Conservation (phyloP, 2,113 vertebrate genomes). For the Junco hyemalis region DNA sequence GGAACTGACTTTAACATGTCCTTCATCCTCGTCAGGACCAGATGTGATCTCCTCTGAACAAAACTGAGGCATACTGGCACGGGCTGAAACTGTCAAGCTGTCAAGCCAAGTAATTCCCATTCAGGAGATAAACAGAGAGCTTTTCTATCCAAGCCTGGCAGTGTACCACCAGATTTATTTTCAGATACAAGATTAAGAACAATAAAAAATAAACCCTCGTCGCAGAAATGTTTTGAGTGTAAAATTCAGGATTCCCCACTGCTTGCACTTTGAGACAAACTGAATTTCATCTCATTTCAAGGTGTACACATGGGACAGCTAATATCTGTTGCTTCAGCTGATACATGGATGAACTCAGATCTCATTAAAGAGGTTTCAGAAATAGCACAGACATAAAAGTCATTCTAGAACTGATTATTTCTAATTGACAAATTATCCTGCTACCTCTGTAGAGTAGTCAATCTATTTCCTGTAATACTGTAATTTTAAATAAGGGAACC, state of each 20-base stretch:
- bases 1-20: neutral
- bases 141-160: neutral
- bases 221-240: neutral
- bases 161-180: neutral
- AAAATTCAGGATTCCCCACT: neutral
- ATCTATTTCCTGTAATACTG: slow-evolving; percentile 47
- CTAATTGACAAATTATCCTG: slow-evolving; percentile 69
- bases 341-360: slow-evolving; percentile 36
- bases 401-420: slow-evolving; percentile 54
- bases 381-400: slow-evolving; percentile 61
- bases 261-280: neutral
- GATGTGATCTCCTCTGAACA: neutral
- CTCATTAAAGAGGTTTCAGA: slow-evolving; percentile 65
- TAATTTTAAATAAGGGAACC: slow-evolving; percentile 44
- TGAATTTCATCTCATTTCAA: neutral
- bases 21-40: neutral
- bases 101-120: neutral
- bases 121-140: slow-evolving; percentile 2
- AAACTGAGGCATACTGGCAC: neutral
- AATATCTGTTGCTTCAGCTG: slow-evolving; percentile 50
- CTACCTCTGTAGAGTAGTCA: slow-evolving; percentile 36
- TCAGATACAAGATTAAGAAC: slow-evolving; percentile 16
- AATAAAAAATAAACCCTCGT: neutral
- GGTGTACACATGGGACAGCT: neutral
- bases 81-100: neutral